These are phyloP conservation scores for Dolichomitus sp. DNA, from an alignment of 2,888 invertebrate genomes.

Conservation along the genomic window DNA sequence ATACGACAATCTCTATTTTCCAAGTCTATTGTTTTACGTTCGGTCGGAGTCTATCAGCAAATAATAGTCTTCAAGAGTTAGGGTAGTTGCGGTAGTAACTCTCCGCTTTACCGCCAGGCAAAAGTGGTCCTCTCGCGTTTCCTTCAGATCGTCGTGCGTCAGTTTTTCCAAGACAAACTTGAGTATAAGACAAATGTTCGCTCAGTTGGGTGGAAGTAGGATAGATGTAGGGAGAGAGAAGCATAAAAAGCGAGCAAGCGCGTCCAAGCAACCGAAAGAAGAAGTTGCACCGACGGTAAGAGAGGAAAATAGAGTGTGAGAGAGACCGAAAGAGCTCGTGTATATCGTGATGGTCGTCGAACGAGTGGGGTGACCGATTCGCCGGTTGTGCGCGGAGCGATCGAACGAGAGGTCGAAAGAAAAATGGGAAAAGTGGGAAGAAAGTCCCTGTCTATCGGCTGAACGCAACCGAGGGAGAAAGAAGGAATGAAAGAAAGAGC, in stretches of 20 bases:
- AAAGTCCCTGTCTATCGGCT: constrained; percentile 27
- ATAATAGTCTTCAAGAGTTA: constrained; percentile 13
- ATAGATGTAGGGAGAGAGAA: neutral
- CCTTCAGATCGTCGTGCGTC: neutral
- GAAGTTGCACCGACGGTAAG: neutral
- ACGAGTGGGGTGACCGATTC: constrained; percentile 52
- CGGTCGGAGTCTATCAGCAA: neutral
- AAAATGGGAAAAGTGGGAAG: constrained; percentile 18
- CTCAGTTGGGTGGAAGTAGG: neutral
- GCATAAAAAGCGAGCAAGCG: neutral
- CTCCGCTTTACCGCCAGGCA: neutral
- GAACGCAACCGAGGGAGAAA: constrained; percentile 61
- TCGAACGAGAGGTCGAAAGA: constrained; percentile 17
- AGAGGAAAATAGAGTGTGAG: neutral
- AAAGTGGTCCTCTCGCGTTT: constrained; percentile 32
- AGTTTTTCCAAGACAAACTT: constrained; percentile 50
- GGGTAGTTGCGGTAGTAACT: constrained; percentile 15
- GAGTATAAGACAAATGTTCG: constrained; percentile 36
- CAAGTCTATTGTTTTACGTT: neutral
- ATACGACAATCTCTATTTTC: neutral
- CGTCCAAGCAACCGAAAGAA: constrained; percentile 23
- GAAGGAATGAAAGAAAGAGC: constrained; percentile 72
- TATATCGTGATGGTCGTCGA: constrained; percentile 48
- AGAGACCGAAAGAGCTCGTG: neutral
- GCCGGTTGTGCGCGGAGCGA: neutral